Base-by-base conservation (phyloP, 2,797 vertebrate species). In the Aplochiton taeniatus region DNA sequence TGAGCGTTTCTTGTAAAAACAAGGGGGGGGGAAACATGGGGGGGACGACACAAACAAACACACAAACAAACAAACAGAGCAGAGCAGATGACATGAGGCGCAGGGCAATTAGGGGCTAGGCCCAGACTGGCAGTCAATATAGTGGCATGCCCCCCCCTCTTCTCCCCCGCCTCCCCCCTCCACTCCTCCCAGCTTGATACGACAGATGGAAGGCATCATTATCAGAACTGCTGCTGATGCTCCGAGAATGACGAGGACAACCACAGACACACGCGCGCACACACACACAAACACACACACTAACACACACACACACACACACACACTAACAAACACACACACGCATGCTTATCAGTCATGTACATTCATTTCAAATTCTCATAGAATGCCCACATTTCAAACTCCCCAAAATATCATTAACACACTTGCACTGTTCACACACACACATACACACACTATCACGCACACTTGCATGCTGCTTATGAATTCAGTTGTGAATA, bases 131-230 rank as follows among this genome's bases (percentile, higher is more conserved):
- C 68, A 31, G 31, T 31, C 31, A 31, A 31, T 31, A 31, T 31
- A 31, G 31, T 63, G 68, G 64, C 60, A 52, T 45, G 66, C 67
- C 72, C 42, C 60, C 48, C 70, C 12, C 52, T 20, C 4, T 16
- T 11, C 13, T 16, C 17, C 59, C 4, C 56, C 48, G 68, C 68
- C 65, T 41, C 16, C 50, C 18, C 16, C 8, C 50, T 20, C 18
- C 41, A 1, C 54, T 70, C 74, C 74, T 59, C 42, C 45, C 61
- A 0, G 54, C 72, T 77, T 60, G 64, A 63, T 70, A 73, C 64
- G 11, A 84, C 84, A 87, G 86, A 87, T 83, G 82, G 86, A 84
- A 83, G 74, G 68, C 82, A 74, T 85, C 80, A 84, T 87, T 84
- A 87, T 65, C 59, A 41, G 54, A 41, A 31, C n/a, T 18, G 57